Conservation (phyloP, 2,113 vertebrate species). For the Sceloporus undulatus region DNA sequence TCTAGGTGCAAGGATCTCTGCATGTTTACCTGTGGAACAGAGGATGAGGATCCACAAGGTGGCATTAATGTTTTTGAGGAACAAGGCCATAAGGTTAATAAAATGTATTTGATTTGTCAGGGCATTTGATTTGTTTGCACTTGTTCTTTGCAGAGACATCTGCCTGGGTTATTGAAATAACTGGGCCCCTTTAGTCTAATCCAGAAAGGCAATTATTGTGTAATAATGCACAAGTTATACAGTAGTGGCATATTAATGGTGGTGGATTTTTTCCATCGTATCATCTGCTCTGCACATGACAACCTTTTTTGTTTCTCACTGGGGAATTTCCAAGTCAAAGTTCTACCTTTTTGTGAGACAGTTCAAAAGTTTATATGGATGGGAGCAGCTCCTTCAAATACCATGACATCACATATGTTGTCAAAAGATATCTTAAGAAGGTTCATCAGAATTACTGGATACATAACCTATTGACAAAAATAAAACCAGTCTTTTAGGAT, state of each 20-base stretch:
- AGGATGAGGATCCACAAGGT: background rate
- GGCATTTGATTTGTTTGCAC: background rate
- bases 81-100: background rate
- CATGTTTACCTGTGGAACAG: background rate
- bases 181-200: background rate
- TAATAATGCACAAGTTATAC: background rate
- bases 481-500: background rate
- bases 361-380: slow-evolving; percentile 77
- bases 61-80: background rate
- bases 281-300: slow-evolving; percentile 48
- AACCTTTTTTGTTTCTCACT: slow-evolving; percentile 70
- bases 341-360: slow-evolving; percentile 36
- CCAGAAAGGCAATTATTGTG: background rate
- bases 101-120: background rate
- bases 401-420: slow-evolving; percentile 64
- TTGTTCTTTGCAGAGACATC: background rate
- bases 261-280: background rate
- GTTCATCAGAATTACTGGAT: slow-evolving; percentile 18
- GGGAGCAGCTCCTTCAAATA: slow-evolving; percentile 78
- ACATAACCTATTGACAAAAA: background rate
- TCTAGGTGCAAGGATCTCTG: background rate
- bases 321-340: slow-evolving; percentile 80
- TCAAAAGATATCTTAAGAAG: slow-evolving; percentile 45
- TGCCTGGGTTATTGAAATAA: background rate
- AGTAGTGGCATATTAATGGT: background rate